Percentiles rank a stretch among this genome's conserved stretches.
Conservation (phyloP, 2,888 invertebrate genomes). For the Euzetes globulus region DNA sequence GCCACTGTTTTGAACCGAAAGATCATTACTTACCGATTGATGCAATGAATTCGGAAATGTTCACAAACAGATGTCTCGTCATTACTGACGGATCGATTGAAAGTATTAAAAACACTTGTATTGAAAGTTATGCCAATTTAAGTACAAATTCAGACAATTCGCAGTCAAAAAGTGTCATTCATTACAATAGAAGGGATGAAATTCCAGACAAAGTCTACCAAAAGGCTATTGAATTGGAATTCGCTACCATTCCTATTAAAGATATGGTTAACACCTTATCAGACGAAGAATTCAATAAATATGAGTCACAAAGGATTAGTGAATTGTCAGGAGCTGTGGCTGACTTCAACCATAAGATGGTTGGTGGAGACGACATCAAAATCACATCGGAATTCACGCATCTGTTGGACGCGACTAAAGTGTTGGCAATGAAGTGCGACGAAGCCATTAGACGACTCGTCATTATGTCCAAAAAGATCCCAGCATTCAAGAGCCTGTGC, state of each 20-base stretch:
- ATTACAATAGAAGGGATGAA: neutral
- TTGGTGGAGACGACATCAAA: neutral
- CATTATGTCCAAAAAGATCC: conserved; percentile 56
- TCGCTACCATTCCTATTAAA: conserved; percentile 5
- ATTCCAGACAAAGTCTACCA: conserved; percentile 16
- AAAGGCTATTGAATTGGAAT: conserved; percentile 18
- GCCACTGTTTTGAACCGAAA: no score
- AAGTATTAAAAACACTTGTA: no score
- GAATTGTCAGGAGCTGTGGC: neutral
- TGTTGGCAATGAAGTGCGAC: conserved; percentile 58
- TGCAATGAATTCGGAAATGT: no score
- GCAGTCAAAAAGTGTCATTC: neutral
- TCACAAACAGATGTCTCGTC: no score
- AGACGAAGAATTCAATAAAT: neutral
- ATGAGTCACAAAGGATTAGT: neutral
- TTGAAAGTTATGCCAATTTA: no score
- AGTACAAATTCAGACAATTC: no score
- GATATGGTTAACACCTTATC: no score
- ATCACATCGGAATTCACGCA: neutral
- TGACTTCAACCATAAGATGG: neutral
- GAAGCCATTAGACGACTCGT: conserved; percentile 73
- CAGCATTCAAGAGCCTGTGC: conserved; percentile 82
- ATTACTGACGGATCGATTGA: no score
- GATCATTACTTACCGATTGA: no score
- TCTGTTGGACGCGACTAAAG: conserved; percentile 67